Base-by-base conservation (phyloP, 2,797 vertebrate species). In the Selene dorsalis region DNA sequence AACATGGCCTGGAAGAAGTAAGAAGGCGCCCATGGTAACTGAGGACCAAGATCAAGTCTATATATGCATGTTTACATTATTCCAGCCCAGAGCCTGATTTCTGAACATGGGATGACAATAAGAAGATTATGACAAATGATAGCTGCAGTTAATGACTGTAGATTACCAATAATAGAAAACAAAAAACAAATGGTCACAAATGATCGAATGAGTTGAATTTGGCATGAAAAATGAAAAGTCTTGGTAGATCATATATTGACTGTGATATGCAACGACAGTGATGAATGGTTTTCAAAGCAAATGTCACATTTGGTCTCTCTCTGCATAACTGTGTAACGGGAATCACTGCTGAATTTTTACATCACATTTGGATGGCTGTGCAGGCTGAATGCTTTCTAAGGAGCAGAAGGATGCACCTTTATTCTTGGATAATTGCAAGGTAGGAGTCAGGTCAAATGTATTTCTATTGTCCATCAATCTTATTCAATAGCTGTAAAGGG, bases 121-220 rank as follows among this genome's bases (percentile, higher is more conserved):
- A 60, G 39, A 59, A 66, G 68, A 80, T 82, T 77, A 81, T 83
- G 76, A 89, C 52, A 87, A 84, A 86, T 82, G 76, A 84, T 82
- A 80, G 75, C 20, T 62, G 22, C 64, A 73, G 64, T 77, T 75
- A 79, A 48, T 48, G 18, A 48, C 18, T 18, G 20, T 47, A 48
- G 45, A 48, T 48, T 20, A 48, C 45, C 74, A 55, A 17, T 79
- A 75, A 84, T 79, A 79, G 71, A 24, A 66, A 16, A 43, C 17
- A 38, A 20, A 9, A 30, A 20, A 52, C 18, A 48, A 48, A 20
- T n/a, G 45, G 64, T 53, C 74, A 83, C 20, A 78, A 69, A 69
- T 82, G 52, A 77, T 75, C 39, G 77, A 65, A 81, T 59, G 4
- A 69, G 24, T 43, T 68, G 24, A 73, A 83, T 76, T 52, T 62